Percentiles rank a stretch among this genome's conserved stretches.
Conservation (phyloP, 1,140 invertebrate species). For the Pseudomyrmex dendroicus region DNA sequence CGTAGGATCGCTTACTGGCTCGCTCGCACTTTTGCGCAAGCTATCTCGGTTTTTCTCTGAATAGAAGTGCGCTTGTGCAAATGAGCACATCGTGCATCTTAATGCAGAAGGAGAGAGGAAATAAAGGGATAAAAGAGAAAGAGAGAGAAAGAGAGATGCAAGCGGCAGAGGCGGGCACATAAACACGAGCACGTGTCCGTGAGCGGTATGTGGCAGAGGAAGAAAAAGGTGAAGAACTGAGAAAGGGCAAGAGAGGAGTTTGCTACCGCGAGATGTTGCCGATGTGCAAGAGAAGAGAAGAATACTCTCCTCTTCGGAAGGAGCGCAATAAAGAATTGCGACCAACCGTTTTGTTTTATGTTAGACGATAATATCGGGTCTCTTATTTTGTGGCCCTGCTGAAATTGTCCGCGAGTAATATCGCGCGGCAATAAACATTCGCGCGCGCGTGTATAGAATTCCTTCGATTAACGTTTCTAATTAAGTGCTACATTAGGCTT, state of each 20-base stretch:
- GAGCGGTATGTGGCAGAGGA: constrained; percentile 39
- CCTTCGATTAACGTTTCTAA: not conserved
- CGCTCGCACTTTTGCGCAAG: constrained; percentile 44
- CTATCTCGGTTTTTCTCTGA: constrained; percentile 10
- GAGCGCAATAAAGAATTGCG: constrained; percentile 24
- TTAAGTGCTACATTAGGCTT: not conserved
- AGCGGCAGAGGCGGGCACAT: constrained; percentile 25
- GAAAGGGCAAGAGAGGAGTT: constrained; percentile 34
- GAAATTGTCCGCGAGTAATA: not conserved
- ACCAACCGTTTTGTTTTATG: constrained; percentile 15
- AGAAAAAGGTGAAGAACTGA: constrained; percentile 40
- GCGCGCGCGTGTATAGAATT: not conserved
- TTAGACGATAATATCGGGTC: constrained; percentile 1
- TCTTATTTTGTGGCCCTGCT: constrained; percentile 20
- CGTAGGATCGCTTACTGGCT: constrained; percentile 5
- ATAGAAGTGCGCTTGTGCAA: constrained; percentile 25
- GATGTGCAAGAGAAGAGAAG: not conserved
- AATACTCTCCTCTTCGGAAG: not conserved
- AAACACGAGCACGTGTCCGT: constrained; percentile 56
- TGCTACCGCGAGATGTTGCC: constrained; percentile 34
- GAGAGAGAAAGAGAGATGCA: constrained; percentile 4
- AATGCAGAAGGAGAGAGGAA: constrained; percentile 5
- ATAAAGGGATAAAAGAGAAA: not conserved
- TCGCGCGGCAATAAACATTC: not conserved
- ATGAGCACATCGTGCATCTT: constrained; percentile 35